Evolutionary conservation across 2,888 invertebrate species (phyloP), one percentile per base, ranked within the genome.

Genomic region (Ormyrus labotus): DNA sequence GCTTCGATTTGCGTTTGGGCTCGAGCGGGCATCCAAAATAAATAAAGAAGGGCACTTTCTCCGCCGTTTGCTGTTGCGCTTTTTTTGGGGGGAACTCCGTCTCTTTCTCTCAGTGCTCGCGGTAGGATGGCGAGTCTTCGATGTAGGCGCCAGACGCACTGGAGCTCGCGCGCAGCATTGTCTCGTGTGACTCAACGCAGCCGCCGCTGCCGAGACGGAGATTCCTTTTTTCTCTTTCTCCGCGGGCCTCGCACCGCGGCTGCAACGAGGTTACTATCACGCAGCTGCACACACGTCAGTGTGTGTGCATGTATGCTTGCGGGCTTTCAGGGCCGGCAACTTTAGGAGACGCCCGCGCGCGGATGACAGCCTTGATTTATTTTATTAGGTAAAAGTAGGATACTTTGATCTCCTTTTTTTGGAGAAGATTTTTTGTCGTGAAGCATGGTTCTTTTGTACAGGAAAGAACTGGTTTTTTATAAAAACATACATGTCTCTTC

Each of bases 281-380:
- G 61, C 60, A 1, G 60, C 61, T 47, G 68, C 61, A 45, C 85
- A 85, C 0, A 48, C 19, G 0, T 55, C 85, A 50, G 83, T 45
- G 34, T 53, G 45, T 34, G 34, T 0, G 10, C 5, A n/a, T 19
- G 70, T 13, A 48, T 5, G 11, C 7, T n/a, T 47, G 7, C 57
- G n/a, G 51, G 45, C 19, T 68, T 7, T 68, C 75, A 76, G 60
- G 75, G 75, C 68, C 75, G 68, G 53, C 68, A 60, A 69, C 73
- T 64, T 64, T 55, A 11, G 34, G 34, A 7, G 45, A 6, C 48
- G 64, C 55, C 10, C 60, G 19, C 48, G 64, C 55, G 11, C 60
- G 19, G 50, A 58, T 65, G 58, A 58, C 57, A n/a, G 68, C 68
- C 75, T 67, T 68, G 68, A 61, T 67, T 61, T 69, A 19, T 64